Conservation (phyloP, 2,113 vertebrate genomes). For the Phocoena phocoena region DNA sequence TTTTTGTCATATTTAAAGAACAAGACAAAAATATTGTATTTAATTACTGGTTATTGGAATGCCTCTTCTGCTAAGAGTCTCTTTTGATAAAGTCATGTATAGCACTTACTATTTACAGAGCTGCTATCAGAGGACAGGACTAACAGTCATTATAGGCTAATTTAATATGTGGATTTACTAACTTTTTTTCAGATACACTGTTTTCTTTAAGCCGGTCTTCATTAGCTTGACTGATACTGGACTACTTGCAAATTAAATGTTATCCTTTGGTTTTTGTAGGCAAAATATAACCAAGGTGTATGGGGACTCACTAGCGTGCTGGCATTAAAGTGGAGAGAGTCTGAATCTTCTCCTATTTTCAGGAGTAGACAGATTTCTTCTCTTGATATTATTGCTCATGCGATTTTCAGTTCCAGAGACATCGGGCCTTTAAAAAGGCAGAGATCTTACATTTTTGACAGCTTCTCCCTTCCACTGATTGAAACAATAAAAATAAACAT, state of each 20-base stretch:
- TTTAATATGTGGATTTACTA: not conserved
- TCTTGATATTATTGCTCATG: not conserved
- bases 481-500: conserved; percentile 68
- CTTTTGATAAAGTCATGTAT: not conserved
- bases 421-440: conserved; percentile 36
- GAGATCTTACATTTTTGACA: not conserved
- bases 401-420: conserved; percentile 36
- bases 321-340: not conserved
- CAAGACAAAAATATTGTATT: not conserved
- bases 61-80: not conserved
- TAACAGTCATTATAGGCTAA: not conserved
- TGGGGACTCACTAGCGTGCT: not conserved
- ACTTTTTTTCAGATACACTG: not conserved
- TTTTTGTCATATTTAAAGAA: conserved; percentile 37
- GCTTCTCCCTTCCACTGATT: conserved; percentile 55
- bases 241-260: not conserved
- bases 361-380: conserved; percentile 32
- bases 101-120: not conserved
- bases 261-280: not conserved
- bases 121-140: not conserved
- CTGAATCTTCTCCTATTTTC: not conserved
- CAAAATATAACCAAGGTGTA: not conserved
- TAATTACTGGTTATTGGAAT: not conserved
- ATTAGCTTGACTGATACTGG: not conserved
- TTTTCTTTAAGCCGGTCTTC: not conserved